Conservation (phyloP, 2,113 vertebrate species). For the Colinus virginianus region DNA sequence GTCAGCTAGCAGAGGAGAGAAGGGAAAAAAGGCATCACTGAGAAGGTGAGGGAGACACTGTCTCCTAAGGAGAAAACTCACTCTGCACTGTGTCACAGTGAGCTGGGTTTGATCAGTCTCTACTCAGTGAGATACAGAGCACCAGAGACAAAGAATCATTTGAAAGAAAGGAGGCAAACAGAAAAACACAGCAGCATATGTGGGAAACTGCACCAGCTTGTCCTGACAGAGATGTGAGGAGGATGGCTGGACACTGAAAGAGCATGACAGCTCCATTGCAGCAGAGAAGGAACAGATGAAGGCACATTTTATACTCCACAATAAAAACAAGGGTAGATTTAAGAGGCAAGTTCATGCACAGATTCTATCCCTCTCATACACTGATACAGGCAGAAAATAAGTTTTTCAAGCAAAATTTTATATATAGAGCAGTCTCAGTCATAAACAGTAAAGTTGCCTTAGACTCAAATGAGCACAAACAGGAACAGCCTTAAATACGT, state of each 20-base stretch:
- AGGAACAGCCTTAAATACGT: background rate
- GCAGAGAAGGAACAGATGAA: background rate
- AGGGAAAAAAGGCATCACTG: background rate
- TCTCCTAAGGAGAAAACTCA: background rate
- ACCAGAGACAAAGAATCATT: background rate
- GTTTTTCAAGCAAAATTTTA: background rate
- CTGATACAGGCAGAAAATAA: background rate
- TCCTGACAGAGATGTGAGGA: background rate
- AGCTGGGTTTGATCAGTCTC: accelerated
- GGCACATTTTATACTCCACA: background rate
- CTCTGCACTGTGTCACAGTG: accelerated
- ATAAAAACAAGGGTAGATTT: background rate
- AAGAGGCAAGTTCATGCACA: background rate
- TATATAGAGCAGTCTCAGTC: accelerated
- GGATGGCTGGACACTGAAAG: background rate
- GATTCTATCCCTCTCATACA: background rate
- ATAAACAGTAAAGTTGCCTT: background rate
- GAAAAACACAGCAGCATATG: background rate
- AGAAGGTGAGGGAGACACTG: background rate
- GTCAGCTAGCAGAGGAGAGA: background rate
- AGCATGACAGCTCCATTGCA: background rate
- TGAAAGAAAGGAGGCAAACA: background rate
- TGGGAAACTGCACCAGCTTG: background rate
- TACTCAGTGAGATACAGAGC: background rate
- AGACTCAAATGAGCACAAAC: background rate